A percentile compares a stretch with the other conserved stretches of the same genome.
Conservation (phyloP, 1,140 invertebrate genomes). For the Heliconius hermathena region DNA sequence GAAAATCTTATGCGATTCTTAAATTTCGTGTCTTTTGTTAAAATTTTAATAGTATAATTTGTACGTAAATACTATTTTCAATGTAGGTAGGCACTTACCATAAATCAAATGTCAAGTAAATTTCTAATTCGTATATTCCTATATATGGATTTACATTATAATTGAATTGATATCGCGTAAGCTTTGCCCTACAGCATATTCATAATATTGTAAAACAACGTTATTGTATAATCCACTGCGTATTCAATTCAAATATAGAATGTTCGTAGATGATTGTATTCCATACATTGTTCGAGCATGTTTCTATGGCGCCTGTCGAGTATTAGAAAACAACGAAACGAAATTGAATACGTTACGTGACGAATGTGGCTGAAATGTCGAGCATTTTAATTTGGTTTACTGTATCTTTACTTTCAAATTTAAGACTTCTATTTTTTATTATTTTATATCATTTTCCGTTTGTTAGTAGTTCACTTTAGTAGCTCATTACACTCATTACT, state of each 20-base stretch:
- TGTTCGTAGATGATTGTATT: too few relatives aligned
- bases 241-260: background rate
- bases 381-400: background rate
- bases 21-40: too few relatives aligned
- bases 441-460: too few relatives aligned
- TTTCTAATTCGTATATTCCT: too few relatives aligned
- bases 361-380: conserved; percentile 5
- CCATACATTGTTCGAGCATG: conserved; percentile 15
- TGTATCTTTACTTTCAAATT: background rate
- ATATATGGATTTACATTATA: too few relatives aligned
- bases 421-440: background rate
- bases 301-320: conserved; percentile 7
- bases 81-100: too few relatives aligned
- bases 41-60: too few relatives aligned
- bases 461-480: background rate
- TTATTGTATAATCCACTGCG: conserved; percentile 2
- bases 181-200: background rate
- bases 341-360: conserved; percentile 25
- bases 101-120: too few relatives aligned
- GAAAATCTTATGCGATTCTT: too few relatives aligned
- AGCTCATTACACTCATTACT: too few relatives aligned
- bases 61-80: too few relatives aligned
- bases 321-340: conserved; percentile 18
- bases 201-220: conserved; percentile 8
- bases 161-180: too few relatives aligned